These are phyloP conservation scores for Babyrousa celebensis DNA, from an alignment of 2,797 vertebrate genomes.

Conservation along the genomic window DNA sequence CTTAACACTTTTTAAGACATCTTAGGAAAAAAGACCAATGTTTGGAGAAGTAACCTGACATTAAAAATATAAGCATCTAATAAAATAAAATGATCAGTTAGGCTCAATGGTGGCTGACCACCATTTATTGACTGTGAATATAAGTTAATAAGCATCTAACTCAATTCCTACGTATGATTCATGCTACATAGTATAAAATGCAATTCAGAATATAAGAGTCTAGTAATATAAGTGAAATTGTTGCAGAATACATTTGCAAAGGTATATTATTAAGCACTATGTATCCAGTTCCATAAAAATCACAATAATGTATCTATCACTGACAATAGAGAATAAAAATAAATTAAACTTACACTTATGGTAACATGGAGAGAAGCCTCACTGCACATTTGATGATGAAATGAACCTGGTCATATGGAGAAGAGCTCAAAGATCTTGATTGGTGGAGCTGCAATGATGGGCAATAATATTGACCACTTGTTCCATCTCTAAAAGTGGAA, in stretches of 20 bases:
- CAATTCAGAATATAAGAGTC: slow-evolving; percentile 14
- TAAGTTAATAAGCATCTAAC: slow-evolving; percentile 54
- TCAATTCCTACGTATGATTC: slow-evolving; percentile 53
- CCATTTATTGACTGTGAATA: slow-evolving; percentile 32
- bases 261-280: slow-evolving; percentile 23
- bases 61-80: slow-evolving; percentile 16
- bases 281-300: slow-evolving; percentile 34
- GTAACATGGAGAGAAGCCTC: neutral
- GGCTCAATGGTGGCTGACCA: neutral
- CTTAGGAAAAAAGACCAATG: slow-evolving; percentile 2
- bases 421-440: neutral
- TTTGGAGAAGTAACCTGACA: slow-evolving; percentile 45
- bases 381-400: neutral
- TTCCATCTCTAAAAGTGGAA: slow-evolving; percentile 12
- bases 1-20: neutral
- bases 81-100: slow-evolving; percentile 40
- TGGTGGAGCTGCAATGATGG: neutral
- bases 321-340: slow-evolving; percentile 25
- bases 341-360: slow-evolving; percentile 14
- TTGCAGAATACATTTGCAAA: slow-evolving; percentile 25
- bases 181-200: slow-evolving; percentile 5
- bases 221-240: slow-evolving; percentile 13
- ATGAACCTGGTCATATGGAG: neutral
- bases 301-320: neutral
- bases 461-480: neutral